Conservation (phyloP, 2,113 vertebrate genomes). For the Nestor notabilis region DNA sequence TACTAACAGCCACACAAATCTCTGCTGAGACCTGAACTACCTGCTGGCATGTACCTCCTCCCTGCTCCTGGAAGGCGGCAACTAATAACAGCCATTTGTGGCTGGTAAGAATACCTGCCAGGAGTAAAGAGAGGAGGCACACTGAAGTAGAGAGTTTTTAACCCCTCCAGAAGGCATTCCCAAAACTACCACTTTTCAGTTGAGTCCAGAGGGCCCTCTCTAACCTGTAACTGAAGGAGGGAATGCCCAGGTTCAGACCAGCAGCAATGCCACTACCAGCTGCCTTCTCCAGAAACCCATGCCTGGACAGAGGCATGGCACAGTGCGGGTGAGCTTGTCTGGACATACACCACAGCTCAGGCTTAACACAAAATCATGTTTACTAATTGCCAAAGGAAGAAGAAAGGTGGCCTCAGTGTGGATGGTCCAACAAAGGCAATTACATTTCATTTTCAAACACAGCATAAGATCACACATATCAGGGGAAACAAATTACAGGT, state of each 20-base stretch:
- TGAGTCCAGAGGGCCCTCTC: background rate
- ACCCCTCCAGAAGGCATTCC: background rate
- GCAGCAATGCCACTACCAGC: background rate
- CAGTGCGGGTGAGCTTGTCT: accelerated
- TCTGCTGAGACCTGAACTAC: background rate
- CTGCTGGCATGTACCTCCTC: background rate
- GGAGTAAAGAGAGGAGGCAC: background rate
- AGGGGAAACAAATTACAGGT: background rate
- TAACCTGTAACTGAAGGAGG: background rate
- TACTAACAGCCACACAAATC: background rate
- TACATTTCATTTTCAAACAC: background rate
- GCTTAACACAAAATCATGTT: background rate
- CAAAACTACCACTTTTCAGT: background rate
- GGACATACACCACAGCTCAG: background rate
- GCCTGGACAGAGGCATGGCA: background rate
- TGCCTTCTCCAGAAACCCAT: background rate
- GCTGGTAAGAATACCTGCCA: background rate
- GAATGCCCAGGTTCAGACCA: accelerated
- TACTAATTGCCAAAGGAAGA: background rate
- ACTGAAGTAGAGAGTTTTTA: background rate
- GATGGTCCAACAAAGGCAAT: background rate
- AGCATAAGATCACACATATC: background rate
- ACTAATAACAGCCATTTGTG: background rate
- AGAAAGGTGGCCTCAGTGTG: background rate
- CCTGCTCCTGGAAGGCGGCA: background rate